Base-by-base conservation (phyloP, 1,140 invertebrate species). In the Cydia fagiglandana region DNA sequence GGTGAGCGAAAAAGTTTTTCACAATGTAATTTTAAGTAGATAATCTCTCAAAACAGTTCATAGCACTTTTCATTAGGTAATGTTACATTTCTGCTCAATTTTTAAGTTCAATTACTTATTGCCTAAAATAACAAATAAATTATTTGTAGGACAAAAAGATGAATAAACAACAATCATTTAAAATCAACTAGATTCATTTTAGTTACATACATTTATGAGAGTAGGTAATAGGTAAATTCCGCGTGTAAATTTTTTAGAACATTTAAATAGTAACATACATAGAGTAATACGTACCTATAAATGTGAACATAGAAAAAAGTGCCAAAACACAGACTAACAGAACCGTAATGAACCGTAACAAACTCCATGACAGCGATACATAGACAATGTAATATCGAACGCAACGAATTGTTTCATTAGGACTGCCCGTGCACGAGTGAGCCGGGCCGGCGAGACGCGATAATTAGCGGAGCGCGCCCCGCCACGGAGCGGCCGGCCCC, bases 401-500 rank as follows among this genome's bases (percentile, higher is more conserved):
- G 56, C 50, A 17, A 53, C 50, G 50, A 61, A 61, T 61, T 61
- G 56, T 61, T 61, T 61, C 56, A 61, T 61, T 61, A 74, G 73
- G 77, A 28, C 75, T 64, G 66, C 30, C 75, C 77, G 77, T 30
- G 47, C 56, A 41, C 61, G 28, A 38, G 64, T 24, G 64, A n/a
- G 73, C 41, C 56, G n/a, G n/a, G 20, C 17, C 74, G 45, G 61
- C 34, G 50, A 64, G 34, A 45, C 61, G 64, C 61, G 10, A 10
- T 68, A 68, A 68, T 68, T 68, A 68, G 74, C 45, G 34, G n/a
- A 10, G 24, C 73, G 17, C 7, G 38, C 73, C 5, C n/a, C 34
- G 30, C 30, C 56, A 10, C 73, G 68, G 30, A 17, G 64, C 50
- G 73, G 47, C 76, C 47, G 15, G 74, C 75, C n/a, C 34, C 13